Evolutionary conservation across 2,888 invertebrate genomes (phyloP), one percentile per base, ranked within the genome.

Genomic region (Dynastes grantii): DNA sequence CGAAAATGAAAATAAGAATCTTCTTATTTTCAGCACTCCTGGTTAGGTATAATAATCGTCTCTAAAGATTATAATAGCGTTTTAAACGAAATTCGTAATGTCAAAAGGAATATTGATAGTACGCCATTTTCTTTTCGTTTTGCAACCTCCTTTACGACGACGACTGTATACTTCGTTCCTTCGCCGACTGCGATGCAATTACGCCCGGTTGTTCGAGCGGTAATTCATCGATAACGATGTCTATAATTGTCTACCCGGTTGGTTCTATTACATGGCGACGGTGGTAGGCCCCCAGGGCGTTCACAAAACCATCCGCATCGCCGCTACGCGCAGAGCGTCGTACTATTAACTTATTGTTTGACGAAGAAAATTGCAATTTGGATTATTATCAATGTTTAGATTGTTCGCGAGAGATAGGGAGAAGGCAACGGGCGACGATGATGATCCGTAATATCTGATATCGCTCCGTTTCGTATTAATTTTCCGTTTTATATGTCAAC

Each of bases 351-450:
- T 83, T 85, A 85, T 86, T 88, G 87, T 88, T 88, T 88, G 87
- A 87, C 84, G 83, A 86, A 83, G 85, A 85, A 85, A 87, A 88
- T 88, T 88, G 86, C 87, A 85, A 87, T 86, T 87, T 85, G 83
- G 83, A 83, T 86, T 79, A 87, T 85, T 85, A 85, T 78, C 78
- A 78, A 80, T 85, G 85, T 85, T 86, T 86, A 85, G 82, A 82
- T 83, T 84, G 83, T 82, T 80, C 76, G 61, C 40, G 68, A 9
- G 22, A 16, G 67, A 16, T 22, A 37, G 64, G 11, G 32, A 5
- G 37, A 13, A 9, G 64, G 5, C 64, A n/a, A 37, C 11, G 16
- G 45, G 67, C 63, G 29, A 63, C 63, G 32, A 32, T 32, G 63
- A 32, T 32, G 63, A 32, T 13, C 27, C 29, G 27, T 63, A 63